Evolutionary conservation across 1,140 invertebrate genomes (phyloP).

Genomic region (Brachionus sp.): DNA sequence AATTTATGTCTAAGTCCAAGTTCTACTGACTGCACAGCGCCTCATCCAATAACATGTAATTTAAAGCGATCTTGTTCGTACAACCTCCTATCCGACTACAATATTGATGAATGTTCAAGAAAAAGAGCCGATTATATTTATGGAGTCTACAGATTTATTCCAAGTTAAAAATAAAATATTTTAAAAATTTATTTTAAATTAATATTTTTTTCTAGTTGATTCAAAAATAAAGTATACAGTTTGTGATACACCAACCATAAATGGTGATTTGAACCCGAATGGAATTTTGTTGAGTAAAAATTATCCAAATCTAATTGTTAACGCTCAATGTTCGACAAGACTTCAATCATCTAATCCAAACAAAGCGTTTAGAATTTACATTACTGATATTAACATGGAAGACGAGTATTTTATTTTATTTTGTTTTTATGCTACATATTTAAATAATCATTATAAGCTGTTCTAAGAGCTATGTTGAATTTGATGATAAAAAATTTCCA

Average conservation of each 20-base stretch:
- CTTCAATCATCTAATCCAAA: not conserved
- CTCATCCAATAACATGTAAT: conserved; percentile 23
- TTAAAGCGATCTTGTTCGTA: conserved; percentile 2
- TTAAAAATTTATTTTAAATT: not conserved
- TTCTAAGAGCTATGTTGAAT: not conserved
- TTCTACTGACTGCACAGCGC: not conserved
- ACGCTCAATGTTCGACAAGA: not conserved
- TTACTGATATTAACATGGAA: not conserved
- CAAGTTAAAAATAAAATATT: not conserved
- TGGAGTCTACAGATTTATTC: conserved; percentile 37
- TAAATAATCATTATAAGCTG: not conserved
- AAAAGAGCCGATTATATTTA: conserved; percentile 30
- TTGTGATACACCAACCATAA: not conserved
- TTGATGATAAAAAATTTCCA: conserved; percentile 12
- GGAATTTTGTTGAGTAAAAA: conserved; percentile 5
- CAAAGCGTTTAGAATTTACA: conserved; percentile 20
- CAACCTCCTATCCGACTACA: not conserved
- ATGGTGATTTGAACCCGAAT: not conserved
- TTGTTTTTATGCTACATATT: not conserved
- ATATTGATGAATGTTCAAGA: not conserved
- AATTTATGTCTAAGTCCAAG: not conserved
- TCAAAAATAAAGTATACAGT: conserved; percentile 6
- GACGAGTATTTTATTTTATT: not conserved
- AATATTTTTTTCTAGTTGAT: conserved; percentile 15
- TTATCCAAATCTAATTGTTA: not conserved